These are phyloP conservation scores for Cephus spinipes DNA, from an alignment of 2,888 invertebrate species.

Conservation along the genomic window DNA sequence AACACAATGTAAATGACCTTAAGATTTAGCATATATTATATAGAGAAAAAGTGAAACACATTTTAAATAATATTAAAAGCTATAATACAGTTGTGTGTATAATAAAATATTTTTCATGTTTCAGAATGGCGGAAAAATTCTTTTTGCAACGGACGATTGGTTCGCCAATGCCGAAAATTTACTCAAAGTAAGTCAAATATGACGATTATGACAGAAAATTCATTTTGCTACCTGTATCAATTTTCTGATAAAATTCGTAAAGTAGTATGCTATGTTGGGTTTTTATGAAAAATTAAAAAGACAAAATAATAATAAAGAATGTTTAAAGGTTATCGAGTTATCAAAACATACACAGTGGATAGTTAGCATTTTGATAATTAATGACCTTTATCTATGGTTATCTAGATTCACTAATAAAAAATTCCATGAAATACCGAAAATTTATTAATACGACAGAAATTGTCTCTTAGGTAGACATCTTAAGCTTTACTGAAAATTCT, in stretches of 20 bases:
- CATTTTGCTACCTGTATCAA: not conserved
- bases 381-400: not conserved
- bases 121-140: conserved; percentile 71
- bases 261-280: not conserved
- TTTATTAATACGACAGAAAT: not conserved
- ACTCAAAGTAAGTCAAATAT: conserved; percentile 57
- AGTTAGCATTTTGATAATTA: no score
- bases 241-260: not conserved
- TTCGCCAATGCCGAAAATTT: conserved; percentile 74
- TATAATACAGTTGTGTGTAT: not conserved
- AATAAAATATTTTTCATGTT: conserved; percentile 19
- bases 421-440: not conserved
- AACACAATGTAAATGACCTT: not conserved
- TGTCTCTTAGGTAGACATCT: not conserved
- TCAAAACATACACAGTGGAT: not conserved
- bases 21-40: conserved; percentile 3
- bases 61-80: not conserved
- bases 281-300: not conserved
- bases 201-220: not conserved
- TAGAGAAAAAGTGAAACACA: conserved; percentile 11
- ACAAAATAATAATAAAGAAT: no score
- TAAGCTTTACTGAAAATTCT: no score
- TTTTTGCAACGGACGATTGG: conserved; percentile 75
- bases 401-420: not conserved
- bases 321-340: not conserved